Percentiles rank a stretch among this genome's conserved stretches.
Conservation (phyloP, 2,113 vertebrate species). For the Cochlearius cochlearius region DNA sequence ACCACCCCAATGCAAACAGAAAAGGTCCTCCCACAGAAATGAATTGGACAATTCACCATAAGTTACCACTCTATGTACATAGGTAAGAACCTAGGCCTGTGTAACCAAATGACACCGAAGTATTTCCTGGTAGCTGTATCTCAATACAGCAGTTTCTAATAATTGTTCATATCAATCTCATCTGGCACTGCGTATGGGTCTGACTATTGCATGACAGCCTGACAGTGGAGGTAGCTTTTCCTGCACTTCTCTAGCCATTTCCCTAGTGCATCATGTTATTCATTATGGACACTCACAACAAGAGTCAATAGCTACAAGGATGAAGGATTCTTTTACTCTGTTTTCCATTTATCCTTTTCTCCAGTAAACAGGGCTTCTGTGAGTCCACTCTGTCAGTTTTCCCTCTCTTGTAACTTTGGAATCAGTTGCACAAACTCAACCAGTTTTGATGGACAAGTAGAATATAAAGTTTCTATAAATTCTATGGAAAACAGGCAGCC, state of each 20-base stretch:
- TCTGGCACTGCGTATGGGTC: neutral
- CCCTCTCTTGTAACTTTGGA: neutral
- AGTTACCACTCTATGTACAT: fast-evolving
- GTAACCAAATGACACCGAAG: neutral
- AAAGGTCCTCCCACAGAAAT: neutral
- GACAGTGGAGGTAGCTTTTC: neutral
- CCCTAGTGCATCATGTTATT: neutral
- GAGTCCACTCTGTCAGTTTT: neutral
- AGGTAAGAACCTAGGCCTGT: neutral
- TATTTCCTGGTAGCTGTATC: neutral
- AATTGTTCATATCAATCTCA: neutral
- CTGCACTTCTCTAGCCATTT: neutral
- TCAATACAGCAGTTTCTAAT: neutral
- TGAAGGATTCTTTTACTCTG: neutral
- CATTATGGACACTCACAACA: neutral
- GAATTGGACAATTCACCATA: neutral
- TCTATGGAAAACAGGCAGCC: neutral
- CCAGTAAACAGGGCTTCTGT: neutral
- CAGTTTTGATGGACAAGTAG: neutral
- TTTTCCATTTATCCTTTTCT: neutral
- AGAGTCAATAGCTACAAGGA: neutral
- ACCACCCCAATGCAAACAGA: neutral
- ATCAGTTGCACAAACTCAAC: neutral
- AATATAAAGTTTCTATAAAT: neutral
- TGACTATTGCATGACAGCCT: neutral